Conservation (phyloP, 1,140 invertebrate genomes). For the Drosophila tropicalis region DNA sequence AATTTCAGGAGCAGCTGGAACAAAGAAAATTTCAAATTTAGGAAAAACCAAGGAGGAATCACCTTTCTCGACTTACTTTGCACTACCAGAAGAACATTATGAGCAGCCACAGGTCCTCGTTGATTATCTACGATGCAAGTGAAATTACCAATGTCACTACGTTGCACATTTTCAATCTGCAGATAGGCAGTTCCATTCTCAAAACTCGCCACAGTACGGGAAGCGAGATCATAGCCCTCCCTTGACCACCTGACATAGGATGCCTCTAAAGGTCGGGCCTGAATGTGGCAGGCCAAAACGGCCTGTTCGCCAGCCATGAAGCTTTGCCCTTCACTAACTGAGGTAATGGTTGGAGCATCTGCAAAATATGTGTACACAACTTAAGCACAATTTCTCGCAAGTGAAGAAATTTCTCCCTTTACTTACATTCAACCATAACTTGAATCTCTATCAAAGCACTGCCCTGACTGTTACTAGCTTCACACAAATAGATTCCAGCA, state of each 20-base stretch:
- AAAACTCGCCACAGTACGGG: constrained; percentile 87
- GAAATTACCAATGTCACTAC: constrained; percentile 94
- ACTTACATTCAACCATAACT: constrained; percentile 96
- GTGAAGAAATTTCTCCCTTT: neutral
- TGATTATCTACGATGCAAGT: constrained; percentile 96
- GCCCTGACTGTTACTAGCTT: constrained; percentile 95
- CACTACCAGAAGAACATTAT: constrained; percentile 88
- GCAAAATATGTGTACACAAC: neutral
- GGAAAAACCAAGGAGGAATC: neutral
- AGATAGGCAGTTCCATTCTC: constrained; percentile 91
- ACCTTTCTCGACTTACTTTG: constrained; percentile 88
- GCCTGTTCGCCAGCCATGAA: constrained; percentile 91
- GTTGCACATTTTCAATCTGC: constrained; percentile 89
- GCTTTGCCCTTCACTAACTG: constrained; percentile 89
- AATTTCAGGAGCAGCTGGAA: constrained; percentile 93
- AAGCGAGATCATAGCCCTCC: constrained; percentile 87
- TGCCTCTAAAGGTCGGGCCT: constrained; percentile 91
- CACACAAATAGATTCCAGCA: constrained; percentile 93
- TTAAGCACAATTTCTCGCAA: neutral
- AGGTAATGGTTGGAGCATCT: constrained; percentile 87
- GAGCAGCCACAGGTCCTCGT: constrained; percentile 88
- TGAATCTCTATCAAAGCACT: constrained; percentile 90
- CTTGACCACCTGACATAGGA: constrained; percentile 94
- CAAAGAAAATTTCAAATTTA: neutral
- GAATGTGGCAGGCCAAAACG: constrained; percentile 92